These are phyloP conservation scores for Clytia hemisphaerica DNA, from an alignment of 30 jellyfish, hydroid and myxozoan genomes.

Conservation along the genomic window DNA sequence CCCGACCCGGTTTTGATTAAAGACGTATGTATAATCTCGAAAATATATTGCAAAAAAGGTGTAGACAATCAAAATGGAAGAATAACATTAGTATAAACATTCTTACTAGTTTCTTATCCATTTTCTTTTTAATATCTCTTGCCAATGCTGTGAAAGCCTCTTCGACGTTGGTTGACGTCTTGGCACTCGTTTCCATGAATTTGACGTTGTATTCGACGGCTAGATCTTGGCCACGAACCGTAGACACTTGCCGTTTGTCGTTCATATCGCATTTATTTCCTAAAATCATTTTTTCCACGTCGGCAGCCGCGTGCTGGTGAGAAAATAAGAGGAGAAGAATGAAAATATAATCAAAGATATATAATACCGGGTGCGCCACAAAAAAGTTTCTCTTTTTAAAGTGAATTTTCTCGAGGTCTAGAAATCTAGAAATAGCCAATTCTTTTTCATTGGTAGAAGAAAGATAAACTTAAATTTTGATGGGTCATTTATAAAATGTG, in stretches of 20 bases:
- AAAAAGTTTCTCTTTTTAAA: too few relatives aligned
- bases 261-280: conserved; percentile 97
- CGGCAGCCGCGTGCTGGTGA: conserved; percentile 89
- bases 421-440: too few relatives aligned
- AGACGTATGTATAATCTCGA: too few relatives aligned
- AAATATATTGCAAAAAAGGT: too few relatives aligned
- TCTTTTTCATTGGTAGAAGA: too few relatives aligned
- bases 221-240: conserved; percentile 63
- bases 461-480: too few relatives aligned
- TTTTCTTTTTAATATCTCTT: conserved; percentile 63
- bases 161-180: conserved; percentile 62
- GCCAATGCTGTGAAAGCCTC: conserved; percentile 74
- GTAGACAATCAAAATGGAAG: too few relatives aligned
- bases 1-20: too few relatives aligned
- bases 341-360: too few relatives aligned
- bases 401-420: too few relatives aligned
- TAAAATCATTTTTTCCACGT: conserved; percentile 81
- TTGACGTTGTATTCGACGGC: conserved; percentile 54
- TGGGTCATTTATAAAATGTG: too few relatives aligned
- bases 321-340: neutral
- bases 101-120: conserved; percentile 72
- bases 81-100: neutral
- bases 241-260: conserved; percentile 73
- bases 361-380: too few relatives aligned
- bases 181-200: conserved; percentile 91